Evolutionary conservation across 2,113 vertebrate species (phyloP).

Genomic region (Hoplias malabaricus): DNA sequence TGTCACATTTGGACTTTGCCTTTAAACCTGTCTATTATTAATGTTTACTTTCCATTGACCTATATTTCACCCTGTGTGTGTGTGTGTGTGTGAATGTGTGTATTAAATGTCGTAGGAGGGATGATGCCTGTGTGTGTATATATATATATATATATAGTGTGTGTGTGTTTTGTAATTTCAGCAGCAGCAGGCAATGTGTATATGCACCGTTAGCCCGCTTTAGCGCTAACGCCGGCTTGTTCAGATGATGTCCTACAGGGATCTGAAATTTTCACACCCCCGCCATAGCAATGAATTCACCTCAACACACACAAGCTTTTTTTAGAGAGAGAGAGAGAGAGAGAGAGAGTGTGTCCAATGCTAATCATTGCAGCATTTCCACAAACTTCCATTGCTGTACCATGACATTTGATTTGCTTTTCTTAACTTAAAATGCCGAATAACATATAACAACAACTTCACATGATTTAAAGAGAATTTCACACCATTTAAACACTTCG

Average conservation of each 20-base stretch:
- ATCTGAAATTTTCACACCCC: slow-evolving; percentile 1
- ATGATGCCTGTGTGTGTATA: slow-evolving; percentile 43
- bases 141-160: slow-evolving; percentile 22
- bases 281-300: not conserved
- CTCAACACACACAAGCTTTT: no score
- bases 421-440: no score
- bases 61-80: slow-evolving; percentile 60
- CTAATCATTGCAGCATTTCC: slow-evolving; percentile 22
- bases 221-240: not conserved
- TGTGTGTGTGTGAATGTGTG: slow-evolving; percentile 44
- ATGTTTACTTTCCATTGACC: slow-evolving; percentile 73
- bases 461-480: no score
- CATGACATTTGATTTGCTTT: slow-evolving; percentile 10
- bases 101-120: slow-evolving; percentile 60
- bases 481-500: no score
- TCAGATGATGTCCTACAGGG: not conserved
- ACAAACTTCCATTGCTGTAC: slow-evolving; percentile 31
- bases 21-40: slow-evolving; percentile 64
- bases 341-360: slow-evolving; percentile 7
- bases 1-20: slow-evolving; percentile 68
- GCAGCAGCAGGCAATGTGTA: not conserved
- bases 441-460: no score
- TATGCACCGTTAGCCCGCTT: slow-evolving; percentile 3
- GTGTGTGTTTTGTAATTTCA: slow-evolving; percentile 13
- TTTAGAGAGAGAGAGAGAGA: not conserved